Evolutionary conservation across 2,113 vertebrate species (phyloP), one percentile per base, ranked within the genome.

Genomic region (Heliornis fulica): DNA sequence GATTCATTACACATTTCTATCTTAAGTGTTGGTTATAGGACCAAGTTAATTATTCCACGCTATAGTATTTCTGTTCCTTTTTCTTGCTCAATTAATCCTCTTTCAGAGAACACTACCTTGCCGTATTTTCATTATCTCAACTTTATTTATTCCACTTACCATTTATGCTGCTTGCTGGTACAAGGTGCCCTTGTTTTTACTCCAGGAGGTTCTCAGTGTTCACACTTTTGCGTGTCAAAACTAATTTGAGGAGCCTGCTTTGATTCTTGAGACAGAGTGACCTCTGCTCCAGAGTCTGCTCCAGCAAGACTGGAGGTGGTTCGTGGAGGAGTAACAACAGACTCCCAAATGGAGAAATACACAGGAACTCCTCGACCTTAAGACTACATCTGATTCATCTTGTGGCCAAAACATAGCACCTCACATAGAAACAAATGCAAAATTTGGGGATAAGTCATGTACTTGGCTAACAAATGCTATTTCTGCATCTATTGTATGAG

Each of bases 1-100:
- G 83, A 96, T 95, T 93, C 88, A 92, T 88, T 92, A 94, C 72
- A 80, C 4, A 2, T 45, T 26, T 57, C 38, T 85, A 56, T 66
- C 18, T 85, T 50, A 87, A 81, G 53, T 63, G 6, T 78, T 40
- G 29, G 10, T 63, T 89, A 59, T 60, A 54, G 28, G 61, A 29
- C 46, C 43, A 90, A 69, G 23, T 31, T 69, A 82, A 34, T 93
- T 92, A 76, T 96, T 86, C 4, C 2, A 70, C 29, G 83, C 28
- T 65, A 17, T 10, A 51, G 26, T 78, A 43, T 54, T 83, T 80
- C 29, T 87, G 11, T 77, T 81, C 43, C 21, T 51, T 48, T 54
- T 91, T 87, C 69, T 75, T 89, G 36, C 45, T 83, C 22, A 48
- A 41, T 61, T 79, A 50, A 29, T 79, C 31, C 12, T 46, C 51